A percentile compares a stretch with the other conserved stretches of the same genome.
phyloP scores from a whole-genome alignment of 2,797 vertebrate species.

The Myiotriccus ornatus region DNA sequence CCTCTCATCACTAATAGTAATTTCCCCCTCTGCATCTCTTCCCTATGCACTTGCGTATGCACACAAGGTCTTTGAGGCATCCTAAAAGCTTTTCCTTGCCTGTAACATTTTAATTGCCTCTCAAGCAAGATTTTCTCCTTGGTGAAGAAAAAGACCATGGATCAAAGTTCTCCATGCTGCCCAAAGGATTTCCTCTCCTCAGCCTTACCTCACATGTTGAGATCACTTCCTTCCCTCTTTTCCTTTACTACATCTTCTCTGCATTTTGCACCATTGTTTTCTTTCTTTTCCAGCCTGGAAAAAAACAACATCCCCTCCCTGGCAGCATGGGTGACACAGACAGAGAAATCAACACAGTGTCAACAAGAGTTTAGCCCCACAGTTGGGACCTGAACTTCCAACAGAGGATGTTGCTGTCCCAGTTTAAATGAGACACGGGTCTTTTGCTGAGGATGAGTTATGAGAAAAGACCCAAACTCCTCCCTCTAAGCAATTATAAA shows the following conservation, averaged over 20 bases:
- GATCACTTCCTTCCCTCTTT: neutral
- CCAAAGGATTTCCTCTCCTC: neutral
- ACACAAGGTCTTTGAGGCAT: neutral
- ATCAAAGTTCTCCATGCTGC: neutral
- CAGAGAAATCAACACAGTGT: neutral
- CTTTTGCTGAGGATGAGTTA: no score
- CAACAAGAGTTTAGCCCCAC: neutral
- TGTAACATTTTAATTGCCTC: neutral
- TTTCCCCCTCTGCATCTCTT: neutral
- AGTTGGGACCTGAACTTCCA: conserved; percentile 2
- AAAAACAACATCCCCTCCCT: neutral
- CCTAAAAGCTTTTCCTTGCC: neutral
- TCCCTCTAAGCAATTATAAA: no score
- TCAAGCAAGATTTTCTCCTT: neutral
- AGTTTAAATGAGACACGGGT: no score
- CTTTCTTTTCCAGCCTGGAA: neutral
- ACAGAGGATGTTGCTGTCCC: neutral
- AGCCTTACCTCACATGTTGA: rapidly evolving
- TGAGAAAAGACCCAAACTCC: no score
- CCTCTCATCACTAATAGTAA: neutral
- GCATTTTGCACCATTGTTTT: neutral
- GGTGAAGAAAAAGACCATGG: neutral
- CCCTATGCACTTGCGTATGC: neutral
- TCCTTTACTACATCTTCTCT: neutral
- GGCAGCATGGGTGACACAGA: neutral